phyloP scores from a whole-genome alignment of 1,140 invertebrate genomes.

The Coboldia fuscipes region DNA sequence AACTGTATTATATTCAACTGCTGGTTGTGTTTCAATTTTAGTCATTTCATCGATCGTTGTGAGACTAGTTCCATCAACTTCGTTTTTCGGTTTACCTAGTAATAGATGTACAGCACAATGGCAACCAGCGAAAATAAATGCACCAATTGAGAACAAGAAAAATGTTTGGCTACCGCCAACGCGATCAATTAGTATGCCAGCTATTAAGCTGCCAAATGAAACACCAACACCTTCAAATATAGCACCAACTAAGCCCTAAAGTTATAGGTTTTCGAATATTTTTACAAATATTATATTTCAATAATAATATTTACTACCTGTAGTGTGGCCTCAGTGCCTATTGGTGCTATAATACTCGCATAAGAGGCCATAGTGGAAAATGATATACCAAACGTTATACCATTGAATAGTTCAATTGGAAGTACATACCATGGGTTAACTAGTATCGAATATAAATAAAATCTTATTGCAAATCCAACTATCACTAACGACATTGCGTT shows the following conservation, averaged over 20 bases:
- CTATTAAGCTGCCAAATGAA: conserved; percentile 50
- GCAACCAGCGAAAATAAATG: conserved; percentile 34
- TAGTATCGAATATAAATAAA: conserved; percentile 62
- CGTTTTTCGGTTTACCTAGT: no score
- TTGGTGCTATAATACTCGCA: conserved; percentile 63
- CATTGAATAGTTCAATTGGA: conserved; percentile 68
- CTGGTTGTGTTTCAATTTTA: no score
- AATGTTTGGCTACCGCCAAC: conserved; percentile 43
- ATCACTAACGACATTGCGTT: conserved; percentile 64
- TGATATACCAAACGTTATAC: conserved; percentile 70
- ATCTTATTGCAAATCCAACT: conserved; percentile 49
- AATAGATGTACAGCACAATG: conserved; percentile 31
- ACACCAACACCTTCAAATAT: conserved; percentile 71
- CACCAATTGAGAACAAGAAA: conserved; percentile 41
- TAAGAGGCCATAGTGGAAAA: conserved; percentile 80
- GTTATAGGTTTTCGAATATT: conserved; percentile 1
- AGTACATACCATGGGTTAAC: conserved; percentile 60
- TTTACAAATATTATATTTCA: background rate
- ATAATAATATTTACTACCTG: conserved; percentile 25
- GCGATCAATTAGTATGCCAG: conserved; percentile 35
- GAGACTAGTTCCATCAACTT: no score
- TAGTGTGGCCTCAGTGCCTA: conserved; percentile 66
- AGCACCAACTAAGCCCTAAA: conserved; percentile 58
- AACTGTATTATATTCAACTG: no score
- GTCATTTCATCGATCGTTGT: no score